phyloP scores from a whole-genome alignment of 1,140 invertebrate genomes.

The Bombus sylvicola region DNA sequence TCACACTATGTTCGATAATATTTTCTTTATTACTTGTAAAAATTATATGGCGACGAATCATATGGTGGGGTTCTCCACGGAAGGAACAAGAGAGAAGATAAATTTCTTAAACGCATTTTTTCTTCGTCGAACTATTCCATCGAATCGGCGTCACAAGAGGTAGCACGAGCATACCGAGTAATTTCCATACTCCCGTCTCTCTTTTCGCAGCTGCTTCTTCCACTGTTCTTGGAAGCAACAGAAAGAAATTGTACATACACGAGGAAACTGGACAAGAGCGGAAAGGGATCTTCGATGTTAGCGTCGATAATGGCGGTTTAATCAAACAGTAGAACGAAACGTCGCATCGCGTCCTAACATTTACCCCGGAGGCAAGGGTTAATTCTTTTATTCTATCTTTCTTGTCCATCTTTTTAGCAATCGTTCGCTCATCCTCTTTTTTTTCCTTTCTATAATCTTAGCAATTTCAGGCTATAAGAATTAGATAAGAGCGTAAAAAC shows the following conservation, averaged over 20 bases:
- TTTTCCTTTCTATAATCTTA: too few species aligned
- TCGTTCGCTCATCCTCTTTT: too few species aligned
- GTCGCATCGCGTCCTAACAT: background rate
- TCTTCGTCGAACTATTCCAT: too few species aligned
- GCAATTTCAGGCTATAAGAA: too few species aligned
- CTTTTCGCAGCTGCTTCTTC: background rate
- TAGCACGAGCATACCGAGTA: background rate
- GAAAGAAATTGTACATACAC: background rate
- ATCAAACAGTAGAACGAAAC: slow-evolving; percentile 51
- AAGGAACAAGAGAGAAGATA: slow-evolving; percentile 43
- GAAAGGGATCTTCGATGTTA: slow-evolving; percentile 53
- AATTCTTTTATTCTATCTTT: too few species aligned
- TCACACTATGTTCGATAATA: slow-evolving; percentile 69
- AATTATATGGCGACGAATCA: slow-evolving; percentile 72
- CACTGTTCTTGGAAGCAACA: slow-evolving; percentile 19
- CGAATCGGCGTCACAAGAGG: too few species aligned
- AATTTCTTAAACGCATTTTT: background rate
- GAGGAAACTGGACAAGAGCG: slow-evolving; percentile 37
- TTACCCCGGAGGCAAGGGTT: too few species aligned
- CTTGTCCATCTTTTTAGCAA: too few species aligned
- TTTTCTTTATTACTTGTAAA: slow-evolving; percentile 73
- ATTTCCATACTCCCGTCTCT: background rate
- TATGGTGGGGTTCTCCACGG: slow-evolving; percentile 59
- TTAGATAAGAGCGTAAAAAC: too few species aligned
- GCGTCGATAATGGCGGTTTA: slow-evolving; percentile 51